A percentile compares a stretch with the other conserved stretches of the same genome.
Evolutionary conservation across 1,140 invertebrate genomes (phyloP).

Genomic region (Helicoverpa zea): DNA sequence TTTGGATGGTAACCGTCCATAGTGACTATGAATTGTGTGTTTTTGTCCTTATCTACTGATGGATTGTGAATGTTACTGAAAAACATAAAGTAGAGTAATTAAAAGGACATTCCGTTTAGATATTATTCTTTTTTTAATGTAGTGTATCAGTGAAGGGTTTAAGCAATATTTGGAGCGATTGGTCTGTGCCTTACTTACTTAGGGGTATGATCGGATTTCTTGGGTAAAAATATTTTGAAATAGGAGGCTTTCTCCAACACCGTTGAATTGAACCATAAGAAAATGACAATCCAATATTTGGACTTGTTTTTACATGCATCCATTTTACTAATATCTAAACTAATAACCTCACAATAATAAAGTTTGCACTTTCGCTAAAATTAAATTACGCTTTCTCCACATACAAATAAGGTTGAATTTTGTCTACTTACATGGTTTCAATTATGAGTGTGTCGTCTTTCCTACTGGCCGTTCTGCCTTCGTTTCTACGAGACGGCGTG

Average conservation of each 20-base stretch:
- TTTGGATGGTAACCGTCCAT: constrained; percentile 88
- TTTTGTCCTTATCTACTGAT: constrained; percentile 76
- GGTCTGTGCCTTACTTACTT: no score
- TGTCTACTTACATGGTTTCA: constrained; percentile 75
- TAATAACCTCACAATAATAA: background rate
- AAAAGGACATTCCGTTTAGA: background rate
- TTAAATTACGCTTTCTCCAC: background rate
- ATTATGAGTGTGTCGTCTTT: constrained; percentile 70
- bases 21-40: constrained; percentile 89
- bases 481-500: constrained; percentile 58
- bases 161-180: no score
- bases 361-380: background rate
- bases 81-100: constrained; percentile 22
- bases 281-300: background rate
- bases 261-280: no score
- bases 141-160: no score
- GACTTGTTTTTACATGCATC: no score
- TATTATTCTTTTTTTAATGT: no score
- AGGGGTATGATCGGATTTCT: no score
- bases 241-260: no score
- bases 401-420: background rate
- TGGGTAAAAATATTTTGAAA: no score
- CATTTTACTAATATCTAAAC: no score
- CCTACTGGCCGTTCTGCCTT: constrained; percentile 57
- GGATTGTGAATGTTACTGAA: constrained; percentile 81